Evolutionary conservation across 2,797 vertebrate species (phyloP).

Genomic region (Steatocranus sp.): DNA sequence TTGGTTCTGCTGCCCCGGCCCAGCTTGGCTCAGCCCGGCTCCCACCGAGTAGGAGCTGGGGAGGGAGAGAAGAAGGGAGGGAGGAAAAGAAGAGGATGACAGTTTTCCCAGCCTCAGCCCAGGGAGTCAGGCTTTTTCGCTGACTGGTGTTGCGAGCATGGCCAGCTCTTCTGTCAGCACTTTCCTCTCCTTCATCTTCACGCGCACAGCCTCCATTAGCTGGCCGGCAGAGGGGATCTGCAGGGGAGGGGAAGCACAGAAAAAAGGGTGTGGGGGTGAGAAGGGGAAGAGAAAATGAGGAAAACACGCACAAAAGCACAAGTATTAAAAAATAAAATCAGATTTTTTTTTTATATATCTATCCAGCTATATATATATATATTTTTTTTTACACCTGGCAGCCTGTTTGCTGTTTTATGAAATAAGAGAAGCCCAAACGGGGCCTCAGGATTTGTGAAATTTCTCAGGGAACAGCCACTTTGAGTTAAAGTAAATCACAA

Average conservation of each 20-base stretch:
- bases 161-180: conserved; percentile 86
- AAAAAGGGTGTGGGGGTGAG: conserved; percentile 28
- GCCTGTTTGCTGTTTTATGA: conserved; percentile 30
- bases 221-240: conserved; percentile 87
- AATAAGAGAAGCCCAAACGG: conserved; percentile 33
- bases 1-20: conserved; percentile 65
- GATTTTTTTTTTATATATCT: conserved; percentile 22
- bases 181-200: conserved; percentile 92
- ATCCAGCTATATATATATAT: background rate
- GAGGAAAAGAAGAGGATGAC: conserved; percentile 66
- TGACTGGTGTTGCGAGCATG: conserved; percentile 75
- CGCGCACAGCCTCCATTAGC: conserved; percentile 85
- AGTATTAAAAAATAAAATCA: conserved; percentile 18
- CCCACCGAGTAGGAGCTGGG: conserved; percentile 56
- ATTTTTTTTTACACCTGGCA: conserved; percentile 49
- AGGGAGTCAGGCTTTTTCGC: conserved; percentile 76
- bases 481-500: conserved; percentile 24
- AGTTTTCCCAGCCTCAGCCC: conserved; percentile 75
- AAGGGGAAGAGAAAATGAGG: conserved; percentile 50
- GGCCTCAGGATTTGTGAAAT: conserved; percentile 36
- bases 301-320: conserved; percentile 55
- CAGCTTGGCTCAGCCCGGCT: conserved; percentile 59
- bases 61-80: conserved; percentile 23
- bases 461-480: conserved; percentile 37
- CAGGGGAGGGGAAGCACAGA: conserved; percentile 51